A percentile compares a stretch with the other conserved stretches of the same genome.
Conservation (phyloP, 2,113 vertebrate species). For the Oxyruncus cristatus region DNA sequence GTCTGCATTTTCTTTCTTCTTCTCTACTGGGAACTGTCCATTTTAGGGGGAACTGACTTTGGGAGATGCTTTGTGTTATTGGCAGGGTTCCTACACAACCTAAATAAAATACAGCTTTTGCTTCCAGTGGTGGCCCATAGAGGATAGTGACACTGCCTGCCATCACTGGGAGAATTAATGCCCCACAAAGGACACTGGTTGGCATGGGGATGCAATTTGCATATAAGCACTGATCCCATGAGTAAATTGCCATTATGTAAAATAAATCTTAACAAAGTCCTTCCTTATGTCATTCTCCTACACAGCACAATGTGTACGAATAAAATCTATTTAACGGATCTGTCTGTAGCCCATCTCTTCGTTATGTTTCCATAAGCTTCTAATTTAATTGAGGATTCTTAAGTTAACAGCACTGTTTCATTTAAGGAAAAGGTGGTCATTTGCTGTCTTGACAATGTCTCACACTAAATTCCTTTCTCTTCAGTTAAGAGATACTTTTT, state of each 20-base stretch:
- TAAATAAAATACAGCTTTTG: not conserved
- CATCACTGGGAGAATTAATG: not conserved
- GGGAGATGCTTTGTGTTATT: not conserved
- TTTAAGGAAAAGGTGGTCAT: not conserved
- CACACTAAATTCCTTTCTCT: not conserved
- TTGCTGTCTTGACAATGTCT: conserved; percentile 8
- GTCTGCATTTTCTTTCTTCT: not conserved
- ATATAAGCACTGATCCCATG: not conserved
- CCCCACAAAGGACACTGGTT: not conserved
- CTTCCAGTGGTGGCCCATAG: not conserved
- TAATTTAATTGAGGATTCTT: not conserved
- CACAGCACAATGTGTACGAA: not conserved
- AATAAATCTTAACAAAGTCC: not conserved
- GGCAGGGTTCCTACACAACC: not conserved
- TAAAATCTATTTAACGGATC: not conserved
- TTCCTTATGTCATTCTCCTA: not conserved
- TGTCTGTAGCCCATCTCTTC: not conserved
- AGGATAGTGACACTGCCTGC: not conserved
- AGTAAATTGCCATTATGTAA: not conserved
- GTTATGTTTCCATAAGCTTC: not conserved
- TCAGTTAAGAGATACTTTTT: conserved; percentile 21
- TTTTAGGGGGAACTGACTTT: not conserved
- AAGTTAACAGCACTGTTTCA: not conserved
- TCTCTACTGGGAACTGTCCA: not conserved
- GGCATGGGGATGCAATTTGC: not conserved